A percentile compares a stretch with the other conserved stretches of the same genome.
Conservation (phyloP, 2,888 invertebrate genomes). For the Lithosia quadra region DNA sequence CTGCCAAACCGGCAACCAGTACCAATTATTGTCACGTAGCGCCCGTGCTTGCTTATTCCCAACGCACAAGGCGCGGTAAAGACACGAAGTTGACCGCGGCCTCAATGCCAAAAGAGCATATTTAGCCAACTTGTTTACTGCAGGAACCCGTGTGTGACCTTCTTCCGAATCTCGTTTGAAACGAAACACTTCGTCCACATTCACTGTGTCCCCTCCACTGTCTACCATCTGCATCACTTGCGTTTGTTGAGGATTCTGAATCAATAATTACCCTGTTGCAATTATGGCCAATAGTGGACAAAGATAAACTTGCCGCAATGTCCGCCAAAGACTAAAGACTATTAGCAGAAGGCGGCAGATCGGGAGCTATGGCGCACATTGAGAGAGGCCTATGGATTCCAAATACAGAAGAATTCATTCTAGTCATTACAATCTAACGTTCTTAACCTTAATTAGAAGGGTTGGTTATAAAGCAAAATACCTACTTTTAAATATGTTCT, state of each 20-base stretch:
- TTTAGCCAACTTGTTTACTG: slow-evolving; percentile 85
- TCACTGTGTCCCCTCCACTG: slow-evolving; percentile 69
- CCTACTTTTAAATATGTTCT: too few relatives aligned
- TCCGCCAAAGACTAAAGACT: too few relatives aligned
- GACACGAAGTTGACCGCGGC: slow-evolving; percentile 87
- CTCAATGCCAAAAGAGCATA: slow-evolving; percentile 81
- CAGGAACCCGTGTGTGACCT: slow-evolving; percentile 70
- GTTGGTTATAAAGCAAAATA: too few relatives aligned
- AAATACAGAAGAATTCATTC: too few relatives aligned
- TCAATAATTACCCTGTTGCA: not conserved
- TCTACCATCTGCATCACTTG: slow-evolving; percentile 83
- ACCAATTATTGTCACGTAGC: slow-evolving; percentile 85
- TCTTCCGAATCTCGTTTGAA: slow-evolving; percentile 70
- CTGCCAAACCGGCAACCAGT: slow-evolving; percentile 93
- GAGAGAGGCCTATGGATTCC: too few relatives aligned
- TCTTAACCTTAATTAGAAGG: too few relatives aligned
- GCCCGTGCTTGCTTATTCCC: slow-evolving; percentile 89
- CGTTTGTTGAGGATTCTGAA: slow-evolving; percentile 73
- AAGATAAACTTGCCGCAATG: too few relatives aligned
- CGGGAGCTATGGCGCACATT: too few relatives aligned
- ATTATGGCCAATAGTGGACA: too few relatives aligned
- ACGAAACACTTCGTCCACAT: slow-evolving; percentile 80
- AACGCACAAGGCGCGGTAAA: slow-evolving; percentile 89
- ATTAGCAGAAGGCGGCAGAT: too few relatives aligned
- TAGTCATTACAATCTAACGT: too few relatives aligned